Evolutionary conservation across 2,113 vertebrate species (phyloP).

Genomic region (Scytalopus superciliaris): DNA sequence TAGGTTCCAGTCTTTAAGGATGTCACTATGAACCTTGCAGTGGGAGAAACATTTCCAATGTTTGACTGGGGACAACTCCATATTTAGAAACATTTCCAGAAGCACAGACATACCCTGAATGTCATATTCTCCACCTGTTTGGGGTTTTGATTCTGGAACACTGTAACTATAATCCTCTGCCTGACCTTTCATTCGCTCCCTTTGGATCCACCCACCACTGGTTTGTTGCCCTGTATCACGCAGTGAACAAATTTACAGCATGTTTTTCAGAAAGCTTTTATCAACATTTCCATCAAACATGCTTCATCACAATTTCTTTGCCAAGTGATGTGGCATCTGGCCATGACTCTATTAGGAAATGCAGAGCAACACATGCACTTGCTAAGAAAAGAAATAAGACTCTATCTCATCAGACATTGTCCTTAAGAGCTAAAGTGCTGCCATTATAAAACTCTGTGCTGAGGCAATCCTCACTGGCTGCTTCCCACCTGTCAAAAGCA

Average conservation of each 20-base stretch:
- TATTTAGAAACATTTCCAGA: background rate
- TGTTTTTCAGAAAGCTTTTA: background rate
- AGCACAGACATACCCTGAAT: background rate
- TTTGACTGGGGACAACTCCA: background rate
- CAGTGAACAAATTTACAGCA: background rate
- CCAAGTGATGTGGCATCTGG: background rate
- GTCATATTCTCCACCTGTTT: background rate
- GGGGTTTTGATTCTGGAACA: background rate
- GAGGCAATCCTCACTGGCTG: background rate
- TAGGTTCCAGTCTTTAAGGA: background rate
- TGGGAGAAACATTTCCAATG: background rate
- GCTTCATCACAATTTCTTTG: background rate
- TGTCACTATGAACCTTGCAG: background rate
- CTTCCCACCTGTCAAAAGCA: background rate
- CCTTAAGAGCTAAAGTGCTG: background rate
- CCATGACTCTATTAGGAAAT: background rate
- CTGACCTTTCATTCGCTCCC: background rate
- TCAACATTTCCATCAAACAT: background rate
- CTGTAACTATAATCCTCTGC: background rate
- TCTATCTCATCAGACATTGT: background rate
- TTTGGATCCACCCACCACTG: rapidly evolving
- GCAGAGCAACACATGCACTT: background rate
- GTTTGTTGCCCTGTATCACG: background rate
- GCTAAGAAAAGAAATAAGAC: background rate
- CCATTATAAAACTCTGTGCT: background rate